phyloP scores from a whole-genome alignment of 2,113 vertebrate genomes.

The Herpailurus yagouaroundi region DNA sequence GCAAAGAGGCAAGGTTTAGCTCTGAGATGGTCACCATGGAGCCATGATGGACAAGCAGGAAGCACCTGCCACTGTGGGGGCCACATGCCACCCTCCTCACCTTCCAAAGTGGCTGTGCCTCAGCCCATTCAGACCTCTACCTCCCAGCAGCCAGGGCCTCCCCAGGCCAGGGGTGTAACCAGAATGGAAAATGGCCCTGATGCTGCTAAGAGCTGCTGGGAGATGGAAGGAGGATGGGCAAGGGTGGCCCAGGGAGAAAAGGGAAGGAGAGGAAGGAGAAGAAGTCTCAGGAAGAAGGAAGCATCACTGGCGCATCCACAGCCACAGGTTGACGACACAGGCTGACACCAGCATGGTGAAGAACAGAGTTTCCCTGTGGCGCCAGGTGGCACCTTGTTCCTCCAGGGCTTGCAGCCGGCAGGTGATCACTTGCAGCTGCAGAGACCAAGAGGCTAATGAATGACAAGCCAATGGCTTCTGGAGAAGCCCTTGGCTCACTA shows the following conservation, averaged over 20 bases:
- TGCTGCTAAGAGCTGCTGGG: background rate
- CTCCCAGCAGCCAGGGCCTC: background rate
- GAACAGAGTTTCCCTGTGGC: slow-evolving; percentile 84
- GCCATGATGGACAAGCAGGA: background rate
- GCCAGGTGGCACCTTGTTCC: slow-evolving; percentile 78
- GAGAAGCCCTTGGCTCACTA: too few relatives aligned
- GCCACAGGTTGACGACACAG: slow-evolving; percentile 87
- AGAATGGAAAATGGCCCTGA: background rate
- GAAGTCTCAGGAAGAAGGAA: background rate
- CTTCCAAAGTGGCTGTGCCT: background rate
- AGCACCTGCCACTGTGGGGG: background rate
- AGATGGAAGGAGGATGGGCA: background rate
- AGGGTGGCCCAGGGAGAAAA: background rate
- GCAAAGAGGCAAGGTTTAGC: background rate
- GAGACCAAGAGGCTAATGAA: background rate
- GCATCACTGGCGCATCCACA: slow-evolving; percentile 84
- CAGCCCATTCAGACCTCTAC: background rate
- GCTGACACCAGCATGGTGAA: slow-evolving; percentile 85
- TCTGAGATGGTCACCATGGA: background rate
- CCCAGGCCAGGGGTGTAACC: background rate
- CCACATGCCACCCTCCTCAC: background rate
- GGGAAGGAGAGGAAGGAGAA: background rate
- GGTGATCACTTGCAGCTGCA: slow-evolving; percentile 86
- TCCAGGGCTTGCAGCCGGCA: slow-evolving; percentile 84
- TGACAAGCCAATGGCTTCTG: background rate